Base-by-base conservation (phyloP, 1,140 invertebrate species). In the Caenorhabditis remanei region DNA sequence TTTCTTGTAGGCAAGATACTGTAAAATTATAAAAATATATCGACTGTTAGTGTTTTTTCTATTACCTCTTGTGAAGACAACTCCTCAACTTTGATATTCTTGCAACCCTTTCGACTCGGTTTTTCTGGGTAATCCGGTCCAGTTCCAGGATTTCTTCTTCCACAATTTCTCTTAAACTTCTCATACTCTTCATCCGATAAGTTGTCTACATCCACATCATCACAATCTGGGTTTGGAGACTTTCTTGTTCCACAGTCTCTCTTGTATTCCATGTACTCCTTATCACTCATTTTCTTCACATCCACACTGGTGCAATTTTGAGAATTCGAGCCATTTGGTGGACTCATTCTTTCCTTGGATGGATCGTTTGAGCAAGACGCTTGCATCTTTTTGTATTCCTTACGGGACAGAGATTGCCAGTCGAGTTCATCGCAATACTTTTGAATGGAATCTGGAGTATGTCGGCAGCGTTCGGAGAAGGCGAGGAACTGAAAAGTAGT, bases 141-240 rank as follows among this genome's bases (percentile, higher is more conserved):
- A 13, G 8, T n/a, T 58, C 19, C 32, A 32, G 32, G 32, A 2
- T 32, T 24, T 40, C 21, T 24, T 8, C 21, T n/a, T 79, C 46
- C 21, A 14, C 71, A 79, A 16, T 53, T 79, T 46, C 24, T 50
- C 14, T 46, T 11, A 46, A 21, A 79, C 7, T 19, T 9, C 11
- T n/a, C 8, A 13, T 79, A 79, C 24, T 79, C 71, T 24, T 79
- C 71, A 79, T 50, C 46, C 19, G 65, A 71, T 11, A 71, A 19
- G 4, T 16, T 19, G 19, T 46, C n/a, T 7, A 71, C 43, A 71
- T 71, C 41, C 19, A 71, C 65, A 46, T 71, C 43, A 43, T 71
- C n/a, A 71, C 65, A 71, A 8, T 32, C 24, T 40, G 61, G 13
- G 19, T 63, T 32, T 6, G 24, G 4, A 32, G 61, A 8, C 32